A percentile compares a stretch with the other conserved stretches of the same genome.
Conservation (phyloP, 2,797 vertebrate species). For the Naso thynnoides region DNA sequence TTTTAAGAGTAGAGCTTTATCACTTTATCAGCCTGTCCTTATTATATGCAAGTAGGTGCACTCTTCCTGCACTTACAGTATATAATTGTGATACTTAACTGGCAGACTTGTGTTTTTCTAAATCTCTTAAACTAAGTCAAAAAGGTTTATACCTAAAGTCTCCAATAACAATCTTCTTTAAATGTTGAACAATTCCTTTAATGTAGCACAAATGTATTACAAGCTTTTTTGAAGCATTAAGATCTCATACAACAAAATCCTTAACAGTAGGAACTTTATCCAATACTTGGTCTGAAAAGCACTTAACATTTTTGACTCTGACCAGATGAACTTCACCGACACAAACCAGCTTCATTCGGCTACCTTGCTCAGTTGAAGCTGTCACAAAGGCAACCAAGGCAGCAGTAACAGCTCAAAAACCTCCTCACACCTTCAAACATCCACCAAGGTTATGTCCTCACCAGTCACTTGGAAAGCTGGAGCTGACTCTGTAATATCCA, state of each 20-base stretch:
- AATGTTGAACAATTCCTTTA: background rate
- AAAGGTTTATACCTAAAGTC: no score
- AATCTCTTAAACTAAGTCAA: background rate
- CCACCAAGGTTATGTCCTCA: constrained; percentile 8
- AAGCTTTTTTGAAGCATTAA: background rate
- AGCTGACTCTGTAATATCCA: constrained; percentile 43
- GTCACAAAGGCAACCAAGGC: constrained; percentile 18
- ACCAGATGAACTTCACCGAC: constrained; percentile 1
- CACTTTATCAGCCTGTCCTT: no score
- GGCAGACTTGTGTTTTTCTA: background rate
- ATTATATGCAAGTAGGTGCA: no score
- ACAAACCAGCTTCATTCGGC: background rate
- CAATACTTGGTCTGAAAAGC: background rate
- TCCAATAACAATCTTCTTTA: background rate
- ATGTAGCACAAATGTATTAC: background rate
- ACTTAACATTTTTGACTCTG: background rate
- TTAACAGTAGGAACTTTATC: background rate
- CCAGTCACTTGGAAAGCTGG: constrained; percentile 23
- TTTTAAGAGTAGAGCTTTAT: no score
- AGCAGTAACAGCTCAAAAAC: constrained; percentile 12
- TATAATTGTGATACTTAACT: background rate
- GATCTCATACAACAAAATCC: background rate
- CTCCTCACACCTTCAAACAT: constrained; percentile 5
- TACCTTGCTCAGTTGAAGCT: background rate
- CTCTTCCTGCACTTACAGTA: no score